A percentile compares a stretch with the other conserved stretches of the same genome.
Evolutionary conservation across 37 sponge, comb jelly and placozoan genomes (phyloP).

Genomic region (Dysidea cf. avara): DNA sequence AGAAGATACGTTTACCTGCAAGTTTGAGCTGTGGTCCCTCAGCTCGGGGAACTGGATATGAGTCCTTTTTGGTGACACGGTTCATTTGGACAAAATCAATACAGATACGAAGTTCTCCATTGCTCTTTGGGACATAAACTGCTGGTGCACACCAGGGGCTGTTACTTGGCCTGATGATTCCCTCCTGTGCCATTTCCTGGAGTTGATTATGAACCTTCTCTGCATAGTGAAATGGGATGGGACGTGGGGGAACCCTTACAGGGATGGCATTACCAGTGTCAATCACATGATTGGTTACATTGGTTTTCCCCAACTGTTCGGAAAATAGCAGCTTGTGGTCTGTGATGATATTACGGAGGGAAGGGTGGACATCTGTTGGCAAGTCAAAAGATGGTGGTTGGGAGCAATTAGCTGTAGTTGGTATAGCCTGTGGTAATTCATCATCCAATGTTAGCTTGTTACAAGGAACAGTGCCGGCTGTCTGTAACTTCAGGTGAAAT

Average conservation of each 20-base stretch:
- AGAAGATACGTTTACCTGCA: not conserved
- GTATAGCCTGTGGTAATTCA: not conserved
- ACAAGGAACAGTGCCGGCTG: too few species aligned
- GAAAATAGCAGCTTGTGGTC: too few species aligned
- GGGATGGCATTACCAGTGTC: too few species aligned
- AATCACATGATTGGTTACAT: too few species aligned
- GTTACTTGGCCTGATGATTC: too few species aligned
- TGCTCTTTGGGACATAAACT: too few species aligned
- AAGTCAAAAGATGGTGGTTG: not conserved
- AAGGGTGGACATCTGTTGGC: slow-evolving; percentile 3
- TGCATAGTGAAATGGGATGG: slow-evolving; percentile 2
- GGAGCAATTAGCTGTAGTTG: not conserved
- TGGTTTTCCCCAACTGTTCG: too few species aligned
- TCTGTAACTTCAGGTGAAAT: too few species aligned
- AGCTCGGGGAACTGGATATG: too few species aligned
- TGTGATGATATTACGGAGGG: not conserved
- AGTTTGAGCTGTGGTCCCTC: slow-evolving; percentile 11
- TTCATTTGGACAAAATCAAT: slow-evolving; percentile 3
- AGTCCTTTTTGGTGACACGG: slow-evolving; percentile 2
- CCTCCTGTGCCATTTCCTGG: not conserved
- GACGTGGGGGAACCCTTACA: slow-evolving; percentile 6
- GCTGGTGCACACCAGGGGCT: too few species aligned
- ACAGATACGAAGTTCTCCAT: slow-evolving; percentile 12
- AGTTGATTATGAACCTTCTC: not conserved
- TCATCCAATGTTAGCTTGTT: too few species aligned